Conservation (phyloP, 2,113 vertebrate genomes). For the Shinisaurus crocodilurus region DNA sequence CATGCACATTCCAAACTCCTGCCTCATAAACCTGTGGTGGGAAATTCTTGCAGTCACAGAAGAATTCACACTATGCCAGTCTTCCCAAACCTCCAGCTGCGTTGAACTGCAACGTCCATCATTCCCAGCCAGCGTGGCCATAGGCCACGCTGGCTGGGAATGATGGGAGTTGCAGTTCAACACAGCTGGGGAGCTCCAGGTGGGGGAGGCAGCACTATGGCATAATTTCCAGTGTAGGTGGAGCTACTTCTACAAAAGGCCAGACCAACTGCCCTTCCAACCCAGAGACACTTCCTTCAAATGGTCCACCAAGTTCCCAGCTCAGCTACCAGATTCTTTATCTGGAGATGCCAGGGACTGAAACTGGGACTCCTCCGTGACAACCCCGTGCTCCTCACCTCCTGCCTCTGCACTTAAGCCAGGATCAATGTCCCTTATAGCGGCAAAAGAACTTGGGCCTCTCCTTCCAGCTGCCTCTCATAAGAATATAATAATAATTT, state of each 20-base stretch:
- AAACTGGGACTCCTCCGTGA: too few species aligned
- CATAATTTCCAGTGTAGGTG: background rate
- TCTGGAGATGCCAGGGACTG: background rate
- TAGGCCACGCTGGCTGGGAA: too few species aligned
- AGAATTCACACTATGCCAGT: too few species aligned
- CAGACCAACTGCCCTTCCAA: background rate
- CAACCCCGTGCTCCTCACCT: background rate
- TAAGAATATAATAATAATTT: background rate
- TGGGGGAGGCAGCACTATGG: too few species aligned
- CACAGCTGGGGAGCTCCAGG: too few species aligned
- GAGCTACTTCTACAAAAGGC: too few species aligned
- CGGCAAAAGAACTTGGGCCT: background rate
- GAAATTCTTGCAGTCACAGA: background rate
- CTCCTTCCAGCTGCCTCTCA: background rate
- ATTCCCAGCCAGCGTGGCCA: too few species aligned
- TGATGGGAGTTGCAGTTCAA: too few species aligned
- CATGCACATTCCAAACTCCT: background rate
- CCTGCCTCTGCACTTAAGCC: background rate
- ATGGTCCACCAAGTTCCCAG: too few species aligned
- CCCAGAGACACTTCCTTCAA: too few species aligned
- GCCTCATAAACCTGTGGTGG: background rate
- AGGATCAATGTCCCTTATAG: background rate
- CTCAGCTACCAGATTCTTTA: background rate
- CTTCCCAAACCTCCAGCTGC: too few species aligned
- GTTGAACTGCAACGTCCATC: too few species aligned